Evolutionary conservation across 2,888 invertebrate genomes (phyloP).

Genomic region (Camptogramma bilineatum): DNA sequence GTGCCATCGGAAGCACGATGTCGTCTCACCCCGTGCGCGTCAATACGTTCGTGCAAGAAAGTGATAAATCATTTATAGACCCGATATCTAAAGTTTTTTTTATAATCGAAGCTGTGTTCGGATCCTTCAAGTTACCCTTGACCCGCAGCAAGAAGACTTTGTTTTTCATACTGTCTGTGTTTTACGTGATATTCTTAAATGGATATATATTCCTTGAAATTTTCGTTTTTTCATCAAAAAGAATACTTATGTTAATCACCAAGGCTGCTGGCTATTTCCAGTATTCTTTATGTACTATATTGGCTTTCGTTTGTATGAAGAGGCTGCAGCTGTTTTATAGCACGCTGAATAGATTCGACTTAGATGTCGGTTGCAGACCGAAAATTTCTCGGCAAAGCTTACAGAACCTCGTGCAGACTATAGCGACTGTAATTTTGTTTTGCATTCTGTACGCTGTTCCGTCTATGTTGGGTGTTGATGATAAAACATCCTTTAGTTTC

Average conservation of each 20-base stretch:
- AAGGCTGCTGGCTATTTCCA: conserved; percentile 31
- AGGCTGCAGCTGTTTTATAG: conserved; percentile 54
- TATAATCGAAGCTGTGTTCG: conserved; percentile 49
- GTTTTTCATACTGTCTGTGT: conserved; percentile 41
- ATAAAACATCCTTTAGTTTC: conserved; percentile 24
- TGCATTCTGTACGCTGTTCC: conserved; percentile 40
- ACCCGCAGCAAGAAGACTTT: conserved; percentile 44
- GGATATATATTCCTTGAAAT: conserved; percentile 14
- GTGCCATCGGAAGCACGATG: conserved; percentile 44
- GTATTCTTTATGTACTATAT: conserved; percentile 46
- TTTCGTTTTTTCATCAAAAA: not conserved
- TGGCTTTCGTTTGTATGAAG: conserved; percentile 52
- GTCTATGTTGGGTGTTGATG: conserved; percentile 21
- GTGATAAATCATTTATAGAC: conserved; percentile 52
- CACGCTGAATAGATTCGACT: conserved; percentile 59
- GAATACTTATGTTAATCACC: not conserved
- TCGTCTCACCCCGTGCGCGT: conserved; percentile 52
- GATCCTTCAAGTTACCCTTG: conserved; percentile 55
- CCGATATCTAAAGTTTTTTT: conserved; percentile 57
- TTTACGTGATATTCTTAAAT: conserved; percentile 43
- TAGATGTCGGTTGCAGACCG: conserved; percentile 56
- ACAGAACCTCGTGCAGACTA: conserved; percentile 48
- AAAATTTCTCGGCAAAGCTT: conserved; percentile 51
- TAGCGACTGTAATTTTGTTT: conserved; percentile 44
- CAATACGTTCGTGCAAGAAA: conserved; percentile 57